Evolutionary conservation across 92 coral and sea anemone species (phyloP), one percentile per base, ranked within the genome.

Genomic region (Phenganax stokvisi): DNA sequence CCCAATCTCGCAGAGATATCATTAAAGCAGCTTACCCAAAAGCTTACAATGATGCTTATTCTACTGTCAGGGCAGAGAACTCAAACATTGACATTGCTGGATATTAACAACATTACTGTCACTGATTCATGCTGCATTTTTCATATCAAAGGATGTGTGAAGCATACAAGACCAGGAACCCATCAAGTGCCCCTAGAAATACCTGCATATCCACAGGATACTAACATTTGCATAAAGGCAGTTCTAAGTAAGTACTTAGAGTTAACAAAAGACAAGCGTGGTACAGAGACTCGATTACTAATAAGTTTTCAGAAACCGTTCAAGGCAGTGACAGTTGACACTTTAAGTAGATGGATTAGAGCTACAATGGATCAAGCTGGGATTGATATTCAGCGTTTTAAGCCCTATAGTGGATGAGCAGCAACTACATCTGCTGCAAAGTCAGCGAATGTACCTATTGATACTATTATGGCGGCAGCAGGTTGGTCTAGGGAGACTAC

Each of bases 401-500:
- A 51, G 54, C 76, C 86, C 28, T 79, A 73, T 74, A 83, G 74
- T 79, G 79, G 81, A 54, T 52, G 83, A 56, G 89, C 89, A 31
- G 85, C 86, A 56, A 54, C 82, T 65, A 64, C 83, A 75, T 81
- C 80, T 44, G 81, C 88, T 25, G 85, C 85, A 17, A 85, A 71
- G 65, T 51, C 51, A 59, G 75, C 85, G 7, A 62, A 76, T 72
- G 85, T 60, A 51, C 78, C 81, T 59, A 77, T 61, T 76, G 71
- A 84, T 12, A 73, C 80, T 15, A 84, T 76, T 27, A 60, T 83
- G 73, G 58, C 66, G 0, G 69, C 80, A 73, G 81, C 86, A n/a
- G 82, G 86, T 68, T 84, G 82, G 86, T 84, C 86, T 52, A 64
- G 66, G 73, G 86, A 83, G 62, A 61, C 76, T 12, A 83, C 87